Evolutionary conservation across 2,797 vertebrate species (phyloP), one percentile per base, ranked within the genome.

Genomic region (Spinus pinus): DNA sequence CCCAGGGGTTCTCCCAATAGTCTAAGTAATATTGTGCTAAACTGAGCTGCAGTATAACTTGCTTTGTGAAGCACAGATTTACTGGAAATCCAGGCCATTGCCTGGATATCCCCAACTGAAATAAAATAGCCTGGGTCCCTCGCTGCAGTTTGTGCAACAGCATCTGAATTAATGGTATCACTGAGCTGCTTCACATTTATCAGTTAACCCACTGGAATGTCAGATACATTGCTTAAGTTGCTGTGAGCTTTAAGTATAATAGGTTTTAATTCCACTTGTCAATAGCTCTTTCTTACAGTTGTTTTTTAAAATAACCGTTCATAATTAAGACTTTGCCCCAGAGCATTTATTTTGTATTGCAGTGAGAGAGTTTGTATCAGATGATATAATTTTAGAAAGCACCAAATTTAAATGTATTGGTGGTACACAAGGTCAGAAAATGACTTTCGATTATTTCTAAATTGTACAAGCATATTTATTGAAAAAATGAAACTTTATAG

Each of bases 401-500:
- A 37, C 17, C 0, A 0, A 57, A 69, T 87, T 35, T 80, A 81
- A 71, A 22, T 65, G 6, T 31, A 9, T 23, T 39, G 41, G 28
- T 47, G 35, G 31, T 39, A 10, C 24, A 13, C 21, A 39, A 82
- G 24, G 58, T 60, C 2, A 2, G 46, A 79, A 79, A 77, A 54
- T 0, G 0, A 35, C 64, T 87, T 85, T 49, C 2, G 6, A 11
- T 94, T 86, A 57, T 66, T 78, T 81, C 58, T 86, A 42, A 86
- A n/a, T 84, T 0, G 0, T 60, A 53, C 14, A 25, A 62, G 24
- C 3, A 2, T 56, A 47, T 65, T 75, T 88, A 33, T 25, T 30
- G 46, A 74, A 74, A 86, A 88, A 88, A 57, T 73, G 81, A 23
- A 86, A 84, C 81, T 94, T 97, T 93, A 86, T 81, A 82, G 90